These are phyloP conservation scores for Hydrochoerus hydrochaeris DNA, from an alignment of 2,113 vertebrate genomes.

Conservation along the genomic window DNA sequence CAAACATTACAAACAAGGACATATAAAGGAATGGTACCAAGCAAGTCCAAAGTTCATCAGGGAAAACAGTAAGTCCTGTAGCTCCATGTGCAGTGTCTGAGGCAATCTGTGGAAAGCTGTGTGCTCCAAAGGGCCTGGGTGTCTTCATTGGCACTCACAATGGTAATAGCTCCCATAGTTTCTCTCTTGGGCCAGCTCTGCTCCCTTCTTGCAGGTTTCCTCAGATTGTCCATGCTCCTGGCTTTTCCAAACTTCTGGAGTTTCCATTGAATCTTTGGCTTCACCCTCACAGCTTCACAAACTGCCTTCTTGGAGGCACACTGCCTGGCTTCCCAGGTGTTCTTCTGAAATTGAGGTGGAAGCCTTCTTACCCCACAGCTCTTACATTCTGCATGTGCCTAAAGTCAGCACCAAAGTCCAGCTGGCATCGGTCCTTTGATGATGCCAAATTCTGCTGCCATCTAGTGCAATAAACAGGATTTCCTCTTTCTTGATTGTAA, in stretches of 20 bases:
- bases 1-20: background rate
- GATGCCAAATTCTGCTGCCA: background rate
- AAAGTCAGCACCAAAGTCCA: background rate
- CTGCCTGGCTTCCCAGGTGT: background rate
- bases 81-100: background rate
- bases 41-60: background rate
- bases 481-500: background rate
- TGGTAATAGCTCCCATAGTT: background rate
- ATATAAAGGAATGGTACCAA: background rate
- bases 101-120: background rate
- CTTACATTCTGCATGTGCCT: background rate
- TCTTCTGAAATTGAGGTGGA: background rate
- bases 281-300: background rate
- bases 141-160: background rate
- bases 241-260: background rate
- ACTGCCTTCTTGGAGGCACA: background rate
- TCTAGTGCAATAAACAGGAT: background rate
- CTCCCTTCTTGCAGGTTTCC: background rate
- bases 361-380: background rate
- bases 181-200: background rate
- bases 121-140: background rate
- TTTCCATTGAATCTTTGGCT: background rate
- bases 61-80: background rate
- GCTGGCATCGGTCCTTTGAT: background rate
- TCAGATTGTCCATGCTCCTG: background rate